phyloP scores from a whole-genome alignment of 2,113 vertebrate genomes.

The Promerops cafer region DNA sequence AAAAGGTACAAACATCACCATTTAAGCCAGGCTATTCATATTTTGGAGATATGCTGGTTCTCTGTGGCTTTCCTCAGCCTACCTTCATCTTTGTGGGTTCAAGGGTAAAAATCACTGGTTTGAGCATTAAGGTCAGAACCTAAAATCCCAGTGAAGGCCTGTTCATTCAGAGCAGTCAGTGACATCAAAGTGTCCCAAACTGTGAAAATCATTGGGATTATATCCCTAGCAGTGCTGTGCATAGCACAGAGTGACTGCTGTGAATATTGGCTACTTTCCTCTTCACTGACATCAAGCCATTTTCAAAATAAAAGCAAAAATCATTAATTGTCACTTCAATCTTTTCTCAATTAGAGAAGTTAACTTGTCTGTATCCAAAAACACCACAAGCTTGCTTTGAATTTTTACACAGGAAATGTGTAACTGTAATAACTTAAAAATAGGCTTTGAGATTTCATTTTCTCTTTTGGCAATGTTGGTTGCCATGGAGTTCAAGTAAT shows the following conservation, averaged over 20 bases:
- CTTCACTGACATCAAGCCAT: neutral
- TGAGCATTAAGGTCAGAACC: neutral
- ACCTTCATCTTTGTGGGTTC: neutral
- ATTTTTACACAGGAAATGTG: conserved; percentile 63
- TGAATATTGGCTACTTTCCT: neutral
- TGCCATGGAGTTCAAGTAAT: conserved; percentile 83
- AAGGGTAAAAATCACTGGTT: neutral
- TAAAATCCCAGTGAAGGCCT: rapidly evolving
- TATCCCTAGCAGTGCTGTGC: neutral
- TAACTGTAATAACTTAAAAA: conserved; percentile 74
- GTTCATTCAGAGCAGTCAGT: neutral
- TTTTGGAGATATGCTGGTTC: neutral
- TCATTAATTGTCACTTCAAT: neutral
- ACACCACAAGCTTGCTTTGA: conserved; percentile 56
- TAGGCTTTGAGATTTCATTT: conserved; percentile 73
- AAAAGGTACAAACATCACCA: neutral
- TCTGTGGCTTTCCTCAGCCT: neutral
- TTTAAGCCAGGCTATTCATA: neutral
- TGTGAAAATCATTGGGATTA: neutral
- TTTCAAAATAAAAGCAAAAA: neutral
- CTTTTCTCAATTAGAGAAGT: neutral
- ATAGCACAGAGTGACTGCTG: neutral
- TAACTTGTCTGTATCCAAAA: conserved; percentile 54
- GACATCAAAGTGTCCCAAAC: neutral
- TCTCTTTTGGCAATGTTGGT: conserved; percentile 71